Evolutionary conservation across 2,797 vertebrate genomes (phyloP), one percentile per base, ranked within the genome.

Genomic region (Oreochromis grahami): DNA sequence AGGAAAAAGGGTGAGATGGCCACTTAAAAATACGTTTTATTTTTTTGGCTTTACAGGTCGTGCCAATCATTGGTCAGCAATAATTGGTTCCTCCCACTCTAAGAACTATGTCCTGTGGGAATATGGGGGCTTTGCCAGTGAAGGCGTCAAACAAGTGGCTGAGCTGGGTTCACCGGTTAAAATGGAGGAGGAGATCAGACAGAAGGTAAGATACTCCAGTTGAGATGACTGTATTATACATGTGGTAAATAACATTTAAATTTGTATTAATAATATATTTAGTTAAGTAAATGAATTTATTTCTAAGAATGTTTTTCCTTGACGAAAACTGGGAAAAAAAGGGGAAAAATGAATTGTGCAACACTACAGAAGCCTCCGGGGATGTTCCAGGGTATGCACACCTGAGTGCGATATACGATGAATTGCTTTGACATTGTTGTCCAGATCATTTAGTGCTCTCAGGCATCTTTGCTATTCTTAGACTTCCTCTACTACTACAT

Each of bases 121-220:
- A 87, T 99, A 99, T 0, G 98, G 99, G 17, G 98, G 98, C 8
- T 97, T 96, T 2, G 92, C 99, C 11, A 99, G 98, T 0, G 98
- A 99, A 3, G 99, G 99, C 0, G 98, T 99, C 76, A 98, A 98
- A 53, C 98, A 99, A 88, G 97, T 99, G 0, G 98, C 99, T 29
- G 98, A 99, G 87, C 84, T 99, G 93, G 99, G 99, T 3, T 99
- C 98, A 6, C 98, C 98, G 0, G 97, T 99, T 63, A 99, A 99
- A 95, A 99, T 99, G 98, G 98, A 99, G 89, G 98, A 99, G 95
- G 98, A 99, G 95, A 99, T 99, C 93, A 97, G 98, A 51, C 98
- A 99, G 78, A 98, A 98, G 96, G 98, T 99, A 97, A 92, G 95
- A 58, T 43, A 41, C 8, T 77, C 52, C 26, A 24, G 1, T 10